Evolutionary conservation across 2,113 vertebrate species (phyloP).

Genomic region (Dipodomys spectabilis): DNA sequence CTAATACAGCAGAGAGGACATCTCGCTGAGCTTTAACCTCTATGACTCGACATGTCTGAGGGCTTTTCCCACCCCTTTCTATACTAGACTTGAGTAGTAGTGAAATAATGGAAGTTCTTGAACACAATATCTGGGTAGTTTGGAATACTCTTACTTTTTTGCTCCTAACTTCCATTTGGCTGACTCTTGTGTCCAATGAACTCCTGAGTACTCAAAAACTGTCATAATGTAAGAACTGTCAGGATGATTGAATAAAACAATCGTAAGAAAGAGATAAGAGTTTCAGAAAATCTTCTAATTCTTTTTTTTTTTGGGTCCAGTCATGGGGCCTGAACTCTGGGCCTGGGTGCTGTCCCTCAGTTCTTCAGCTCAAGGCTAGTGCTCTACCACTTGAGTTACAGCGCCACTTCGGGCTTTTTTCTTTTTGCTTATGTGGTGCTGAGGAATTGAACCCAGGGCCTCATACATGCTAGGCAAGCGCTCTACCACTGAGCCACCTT

Average conservation of each 20-base stretch:
- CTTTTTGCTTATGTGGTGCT: no score
- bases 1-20: neutral
- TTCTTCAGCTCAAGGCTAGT: no score
- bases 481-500: no score
- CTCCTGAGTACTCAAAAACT: constrained; percentile 22
- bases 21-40: neutral
- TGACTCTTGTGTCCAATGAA: constrained; percentile 28
- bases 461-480: no score
- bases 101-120: neutral
- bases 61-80: neutral
- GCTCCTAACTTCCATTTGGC: constrained; percentile 12
- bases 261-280: constrained; percentile 21
- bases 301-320: no score
- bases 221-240: constrained; percentile 39
- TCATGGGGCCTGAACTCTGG: no score
- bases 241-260: constrained; percentile 28
- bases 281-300: constrained; percentile 38
- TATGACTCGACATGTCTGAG: neutral
- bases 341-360: no score
- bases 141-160: constrained; percentile 32
- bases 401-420: no score
- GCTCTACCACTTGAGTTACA: no score
- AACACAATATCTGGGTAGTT: constrained; percentile 8
- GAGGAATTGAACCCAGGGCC: no score
- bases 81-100: neutral